A percentile compares a stretch with the other conserved stretches of the same genome.
phyloP scores from a whole-genome alignment of 2,888 invertebrate species.

The Mylabris sibirica region DNA sequence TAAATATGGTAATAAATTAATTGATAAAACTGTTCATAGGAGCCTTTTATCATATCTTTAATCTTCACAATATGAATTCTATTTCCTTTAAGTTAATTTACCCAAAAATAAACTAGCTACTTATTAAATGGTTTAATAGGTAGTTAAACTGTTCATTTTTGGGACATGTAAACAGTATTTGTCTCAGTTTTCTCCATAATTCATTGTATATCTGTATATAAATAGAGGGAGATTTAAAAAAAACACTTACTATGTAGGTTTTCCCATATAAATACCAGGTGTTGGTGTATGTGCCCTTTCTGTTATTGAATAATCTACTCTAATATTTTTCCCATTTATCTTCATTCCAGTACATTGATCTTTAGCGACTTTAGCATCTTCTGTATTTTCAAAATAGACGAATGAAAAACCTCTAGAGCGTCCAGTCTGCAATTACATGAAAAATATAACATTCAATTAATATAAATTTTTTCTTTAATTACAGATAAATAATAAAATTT shows the following conservation, averaged over 20 bases:
- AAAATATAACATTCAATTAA: slow-evolving; percentile 24
- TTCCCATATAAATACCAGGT: slow-evolving; percentile 97
- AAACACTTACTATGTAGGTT: slow-evolving; percentile 77
- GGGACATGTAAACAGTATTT: slow-evolving; percentile 13
- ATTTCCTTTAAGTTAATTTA: slow-evolving; percentile 33
- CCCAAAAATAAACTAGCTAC: slow-evolving; percentile 24
- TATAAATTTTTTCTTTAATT: background rate
- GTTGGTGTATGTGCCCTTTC: slow-evolving; percentile 96
- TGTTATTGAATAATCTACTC: slow-evolving; percentile 96
- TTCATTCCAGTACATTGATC: slow-evolving; percentile 94
- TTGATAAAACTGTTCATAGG: slow-evolving; percentile 33
- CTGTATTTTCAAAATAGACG: slow-evolving; percentile 88
- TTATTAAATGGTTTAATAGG: slow-evolving; percentile 12
- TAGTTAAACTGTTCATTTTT: background rate
- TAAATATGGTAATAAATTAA: too few relatives aligned
- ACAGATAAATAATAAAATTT: background rate
- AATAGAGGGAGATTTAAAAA: background rate
- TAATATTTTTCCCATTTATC: slow-evolving; percentile 90
- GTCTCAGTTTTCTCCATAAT: too few relatives aligned
- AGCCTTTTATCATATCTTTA: slow-evolving; percentile 40
- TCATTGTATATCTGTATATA: too few relatives aligned
- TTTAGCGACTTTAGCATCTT: slow-evolving; percentile 92
- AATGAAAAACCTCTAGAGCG: slow-evolving; percentile 96
- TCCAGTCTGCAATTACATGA: slow-evolving; percentile 71
- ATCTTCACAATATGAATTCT: slow-evolving; percentile 39